A percentile compares a stretch with the other conserved stretches of the same genome.
Evolutionary conservation across 53 echinoderm and acorn worm species (phyloP).

Genomic region (Holothuria scabra): DNA sequence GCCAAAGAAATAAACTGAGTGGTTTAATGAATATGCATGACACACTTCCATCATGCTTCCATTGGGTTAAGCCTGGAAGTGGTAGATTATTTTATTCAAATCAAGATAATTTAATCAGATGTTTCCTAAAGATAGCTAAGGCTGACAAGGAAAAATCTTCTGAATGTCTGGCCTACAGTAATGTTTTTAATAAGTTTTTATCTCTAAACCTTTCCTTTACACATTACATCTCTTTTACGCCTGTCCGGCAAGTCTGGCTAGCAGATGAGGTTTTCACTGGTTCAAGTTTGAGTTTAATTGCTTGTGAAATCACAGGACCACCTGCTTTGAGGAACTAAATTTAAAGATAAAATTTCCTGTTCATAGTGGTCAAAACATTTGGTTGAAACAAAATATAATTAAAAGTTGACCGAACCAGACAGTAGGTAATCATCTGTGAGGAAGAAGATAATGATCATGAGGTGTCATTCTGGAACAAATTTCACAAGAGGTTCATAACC

Average conservation of each 20-base stretch:
- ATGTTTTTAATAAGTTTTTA: too few relatives aligned
- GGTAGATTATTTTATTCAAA: background rate
- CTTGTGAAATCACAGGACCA: conserved; percentile 29
- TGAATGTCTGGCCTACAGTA: too few relatives aligned
- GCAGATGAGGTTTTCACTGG: background rate
- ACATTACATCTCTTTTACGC: too few relatives aligned
- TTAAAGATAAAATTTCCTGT: conserved; percentile 20
- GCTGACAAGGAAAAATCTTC: too few relatives aligned
- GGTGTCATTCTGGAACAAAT: too few relatives aligned
- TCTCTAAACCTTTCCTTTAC: too few relatives aligned
- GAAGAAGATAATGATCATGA: too few relatives aligned
- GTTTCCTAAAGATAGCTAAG: background rate
- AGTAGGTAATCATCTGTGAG: background rate
- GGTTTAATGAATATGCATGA: too few relatives aligned
- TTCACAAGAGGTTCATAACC: too few relatives aligned
- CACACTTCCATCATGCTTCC: too few relatives aligned
- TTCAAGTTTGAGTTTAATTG: conserved; percentile 15
- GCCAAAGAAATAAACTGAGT: too few relatives aligned
- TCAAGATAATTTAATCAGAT: background rate
- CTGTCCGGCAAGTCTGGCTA: background rate
- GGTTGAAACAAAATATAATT: background rate
- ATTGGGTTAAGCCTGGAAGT: too few relatives aligned
- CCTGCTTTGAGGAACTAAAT: background rate
- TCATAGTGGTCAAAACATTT: conserved; percentile 7
- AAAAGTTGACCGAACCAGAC: background rate